Evolutionary conservation across 2,113 vertebrate species (phyloP).

Genomic region (Paradoxurus hermaphroditus): DNA sequence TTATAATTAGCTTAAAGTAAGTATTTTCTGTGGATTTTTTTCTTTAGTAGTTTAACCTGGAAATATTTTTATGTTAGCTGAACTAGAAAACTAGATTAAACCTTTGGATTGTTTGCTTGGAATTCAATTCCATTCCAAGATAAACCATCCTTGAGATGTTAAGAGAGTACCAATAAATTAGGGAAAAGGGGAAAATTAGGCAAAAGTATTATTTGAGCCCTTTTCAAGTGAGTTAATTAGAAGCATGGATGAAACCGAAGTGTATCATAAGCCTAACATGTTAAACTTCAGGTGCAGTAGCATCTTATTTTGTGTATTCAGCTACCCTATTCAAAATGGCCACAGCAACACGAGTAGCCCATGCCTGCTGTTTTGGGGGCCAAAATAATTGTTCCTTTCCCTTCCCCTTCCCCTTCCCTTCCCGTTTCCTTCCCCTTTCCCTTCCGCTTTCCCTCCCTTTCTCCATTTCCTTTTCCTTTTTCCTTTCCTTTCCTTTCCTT

Average conservation of each 20-base stretch:
- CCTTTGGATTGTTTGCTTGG: constrained; percentile 15
- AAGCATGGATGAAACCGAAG: too few relatives aligned
- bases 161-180: background rate
- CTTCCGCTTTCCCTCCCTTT: background rate
- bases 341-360: background rate
- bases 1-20: constrained; percentile 13
- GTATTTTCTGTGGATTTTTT: background rate
- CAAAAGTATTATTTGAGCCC: background rate
- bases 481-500: background rate
- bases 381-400: background rate
- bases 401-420: background rate
- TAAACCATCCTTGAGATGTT: background rate
- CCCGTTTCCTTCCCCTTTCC: background rate
- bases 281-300: fast-evolving
- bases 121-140: background rate
- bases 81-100: background rate
- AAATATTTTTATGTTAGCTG: constrained; percentile 10
- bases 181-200: background rate
- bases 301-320: background rate
- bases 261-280: too few relatives aligned
- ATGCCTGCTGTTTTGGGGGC: background rate
- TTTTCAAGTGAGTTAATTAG: background rate
- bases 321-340: background rate
- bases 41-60: background rate
- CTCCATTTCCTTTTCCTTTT: background rate